These are phyloP conservation scores for Lepidocolaptes lacrymiger DNA, from an alignment of 2,797 vertebrate genomes.

Conservation along the genomic window DNA sequence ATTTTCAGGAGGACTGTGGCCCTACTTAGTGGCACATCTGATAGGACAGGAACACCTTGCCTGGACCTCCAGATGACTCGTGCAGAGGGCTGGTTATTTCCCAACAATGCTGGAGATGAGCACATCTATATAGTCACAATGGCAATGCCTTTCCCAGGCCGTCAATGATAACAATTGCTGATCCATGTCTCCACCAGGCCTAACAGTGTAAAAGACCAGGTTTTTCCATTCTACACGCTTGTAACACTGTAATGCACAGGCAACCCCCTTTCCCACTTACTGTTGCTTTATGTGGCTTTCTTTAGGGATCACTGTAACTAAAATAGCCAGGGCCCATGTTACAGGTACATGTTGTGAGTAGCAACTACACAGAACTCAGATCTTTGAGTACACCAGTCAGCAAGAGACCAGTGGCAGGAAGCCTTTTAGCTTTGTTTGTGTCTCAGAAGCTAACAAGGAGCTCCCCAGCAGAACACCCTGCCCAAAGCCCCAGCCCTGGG, in stretches of 20 bases:
- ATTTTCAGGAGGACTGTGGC: background rate
- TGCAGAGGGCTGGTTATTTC: background rate
- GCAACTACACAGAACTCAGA: background rate
- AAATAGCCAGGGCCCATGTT: background rate
- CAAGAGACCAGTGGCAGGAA: background rate
- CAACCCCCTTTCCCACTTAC: background rate
- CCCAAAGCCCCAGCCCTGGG: background rate
- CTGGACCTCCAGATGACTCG: background rate
- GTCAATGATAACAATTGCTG: background rate
- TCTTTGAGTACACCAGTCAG: background rate
- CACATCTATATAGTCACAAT: background rate
- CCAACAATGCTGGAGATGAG: background rate
- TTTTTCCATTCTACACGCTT: background rate
- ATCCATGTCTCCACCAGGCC: background rate
- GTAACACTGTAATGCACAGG: background rate
- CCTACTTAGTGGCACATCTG: background rate
- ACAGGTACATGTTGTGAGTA: background rate
- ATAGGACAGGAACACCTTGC: background rate
- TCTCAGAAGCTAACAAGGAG: background rate
- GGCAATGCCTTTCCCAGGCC: background rate
- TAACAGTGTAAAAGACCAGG: background rate
- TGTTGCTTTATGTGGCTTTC: background rate
- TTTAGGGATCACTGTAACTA: background rate
- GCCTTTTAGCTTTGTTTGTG: background rate
- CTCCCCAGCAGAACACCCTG: background rate